A percentile compares a stretch with the other conserved stretches of the same genome.
These are phyloP conservation scores for Tarsius wallacei DNA, from an alignment of 2,797 vertebrate genomes.

Conservation along the genomic window DNA sequence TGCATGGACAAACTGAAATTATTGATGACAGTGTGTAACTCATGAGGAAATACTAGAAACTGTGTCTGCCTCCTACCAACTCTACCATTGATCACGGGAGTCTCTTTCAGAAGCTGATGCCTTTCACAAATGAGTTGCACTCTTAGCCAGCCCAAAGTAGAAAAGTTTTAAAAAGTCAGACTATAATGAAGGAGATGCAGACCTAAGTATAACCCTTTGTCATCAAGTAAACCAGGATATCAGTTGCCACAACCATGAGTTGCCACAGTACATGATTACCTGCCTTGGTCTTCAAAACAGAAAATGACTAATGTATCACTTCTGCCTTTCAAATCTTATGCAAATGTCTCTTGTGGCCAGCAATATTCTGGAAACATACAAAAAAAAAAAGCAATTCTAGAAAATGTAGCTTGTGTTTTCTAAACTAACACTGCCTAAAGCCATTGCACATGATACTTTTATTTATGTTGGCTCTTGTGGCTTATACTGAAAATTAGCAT, in stretches of 20 bases:
- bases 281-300: not conserved
- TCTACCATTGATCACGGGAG: not conserved
- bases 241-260: not conserved
- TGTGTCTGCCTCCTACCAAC: not conserved
- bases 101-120: not conserved
- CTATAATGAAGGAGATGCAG: not conserved
- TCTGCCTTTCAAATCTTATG: not conserved
- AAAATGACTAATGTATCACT: not conserved
- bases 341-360: not conserved
- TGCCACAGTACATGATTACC: not conserved
- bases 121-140: not conserved
- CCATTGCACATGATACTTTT: not conserved
- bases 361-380: not conserved
- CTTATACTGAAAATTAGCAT: not conserved
- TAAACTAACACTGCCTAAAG: not conserved
- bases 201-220: not conserved
- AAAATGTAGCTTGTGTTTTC: not conserved
- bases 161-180: not conserved
- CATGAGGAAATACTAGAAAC: not conserved
- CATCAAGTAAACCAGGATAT: not conserved
- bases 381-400: slow-evolving; percentile 4
- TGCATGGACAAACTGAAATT: not conserved
- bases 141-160: not conserved
- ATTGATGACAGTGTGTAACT: not conserved
- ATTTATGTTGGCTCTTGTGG: not conserved